Evolutionary conservation across 2,113 vertebrate species (phyloP), one percentile per base, ranked within the genome.

Genomic region (Scomber japonicus): DNA sequence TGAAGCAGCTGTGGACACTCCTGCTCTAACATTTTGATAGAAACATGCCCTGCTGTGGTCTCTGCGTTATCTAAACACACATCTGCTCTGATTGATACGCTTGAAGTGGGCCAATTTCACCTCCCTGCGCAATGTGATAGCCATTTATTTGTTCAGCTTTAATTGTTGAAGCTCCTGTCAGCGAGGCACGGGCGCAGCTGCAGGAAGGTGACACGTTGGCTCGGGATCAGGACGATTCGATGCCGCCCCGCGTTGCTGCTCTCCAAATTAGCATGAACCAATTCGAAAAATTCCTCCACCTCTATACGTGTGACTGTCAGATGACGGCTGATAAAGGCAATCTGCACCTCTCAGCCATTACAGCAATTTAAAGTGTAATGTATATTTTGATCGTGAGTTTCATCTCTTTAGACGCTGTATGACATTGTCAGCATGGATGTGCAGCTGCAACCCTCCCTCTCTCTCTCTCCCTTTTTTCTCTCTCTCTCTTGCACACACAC

Each of bases 61-160:
- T 57, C 77, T 65, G 73, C 61, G 71, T 86, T 81, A 91, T 90
- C 85, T 87, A 83, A 88, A 85, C 77, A 87, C 83, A 84, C 88
- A 91, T 91, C 83, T 87, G 86, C 81, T 81, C 80, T 75, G 82
- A 91, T 90, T 90, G 90, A 94, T 90, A 85, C 80, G 92, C 90
- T 72, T 71, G 69, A 84, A 88, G 82, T 60, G 70, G 82, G 88
- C 86, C 93, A 84, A 89, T 88, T 90, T 84, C 88, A 81, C 78
- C 75, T 85, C 81, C 56, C 61, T 13, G 66, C 21, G 64, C 5
- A 59, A 72, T 57, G 81, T 53, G 88, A 91, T 81, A 78, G 86
- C 78, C 84, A 83, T 89, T 87, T 93, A 89, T 94, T 93, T 94
- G 92, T 80, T 90, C 90, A 93, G 92, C 91, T 94, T 91, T 93